phyloP scores from a whole-genome alignment of 1,140 invertebrate genomes.

The Eulimnadia texana region DNA sequence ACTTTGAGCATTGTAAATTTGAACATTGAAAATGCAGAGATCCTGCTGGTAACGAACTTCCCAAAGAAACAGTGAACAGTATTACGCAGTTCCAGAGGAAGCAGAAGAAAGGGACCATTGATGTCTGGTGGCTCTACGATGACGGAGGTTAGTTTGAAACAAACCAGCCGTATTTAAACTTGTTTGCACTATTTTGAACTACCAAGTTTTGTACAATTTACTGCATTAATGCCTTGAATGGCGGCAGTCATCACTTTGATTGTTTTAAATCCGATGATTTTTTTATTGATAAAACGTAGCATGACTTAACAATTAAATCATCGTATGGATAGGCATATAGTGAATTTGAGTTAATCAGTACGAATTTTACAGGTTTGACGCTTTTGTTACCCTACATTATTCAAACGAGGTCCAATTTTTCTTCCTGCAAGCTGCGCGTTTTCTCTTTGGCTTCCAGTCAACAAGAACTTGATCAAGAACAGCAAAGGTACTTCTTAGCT shows the following conservation, averaged over 20 bases:
- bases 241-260: too few species aligned
- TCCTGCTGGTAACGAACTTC: slow-evolving; percentile 37
- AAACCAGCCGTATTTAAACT: too few species aligned
- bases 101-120: slow-evolving; percentile 57
- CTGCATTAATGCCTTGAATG: too few species aligned
- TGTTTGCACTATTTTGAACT: too few species aligned
- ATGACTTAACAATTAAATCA: too few species aligned
- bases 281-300: too few species aligned
- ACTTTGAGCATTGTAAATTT: too few species aligned
- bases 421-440: slow-evolving; percentile 42
- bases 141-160: slow-evolving; percentile 77
- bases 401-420: slow-evolving; percentile 37
- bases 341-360: too few species aligned
- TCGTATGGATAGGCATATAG: too few species aligned
- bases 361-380: slow-evolving; percentile 37
- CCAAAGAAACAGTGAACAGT: slow-evolving; percentile 42
- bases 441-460: slow-evolving; percentile 45
- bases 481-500: slow-evolving; percentile 46
- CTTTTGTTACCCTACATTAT: slow-evolving; percentile 48
- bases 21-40: too few species aligned
- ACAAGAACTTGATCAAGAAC: slow-evolving; percentile 42
- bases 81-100: slow-evolving; percentile 35
- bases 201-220: too few species aligned
- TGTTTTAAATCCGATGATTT: too few species aligned
- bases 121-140: slow-evolving; percentile 96